These are phyloP conservation scores for Myrmophylax atrothorax DNA, from an alignment of 2,113 vertebrate species.

Conservation along the genomic window DNA sequence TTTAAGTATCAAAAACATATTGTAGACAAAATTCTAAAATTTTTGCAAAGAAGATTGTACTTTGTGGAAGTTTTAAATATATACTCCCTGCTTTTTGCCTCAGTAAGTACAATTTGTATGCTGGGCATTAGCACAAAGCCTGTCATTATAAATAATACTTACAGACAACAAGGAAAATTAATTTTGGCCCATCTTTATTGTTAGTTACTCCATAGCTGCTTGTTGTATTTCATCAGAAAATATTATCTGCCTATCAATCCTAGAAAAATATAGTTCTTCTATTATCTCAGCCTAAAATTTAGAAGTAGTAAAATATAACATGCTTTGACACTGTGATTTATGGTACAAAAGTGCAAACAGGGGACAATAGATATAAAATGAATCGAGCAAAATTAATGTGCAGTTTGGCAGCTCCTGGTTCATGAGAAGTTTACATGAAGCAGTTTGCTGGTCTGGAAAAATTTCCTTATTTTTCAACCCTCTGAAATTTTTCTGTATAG, in stretches of 20 bases:
- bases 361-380: background rate
- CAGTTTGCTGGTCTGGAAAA: background rate
- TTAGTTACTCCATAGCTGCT: background rate
- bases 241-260: background rate
- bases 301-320: slow-evolving; percentile 24
- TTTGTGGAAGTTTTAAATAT: background rate
- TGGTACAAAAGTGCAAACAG: background rate
- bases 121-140: background rate
- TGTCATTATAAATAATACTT: slow-evolving; percentile 16
- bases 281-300: slow-evolving; percentile 24
- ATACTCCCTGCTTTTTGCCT: background rate
- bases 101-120: background rate
- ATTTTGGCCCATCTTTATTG: background rate
- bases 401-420: background rate
- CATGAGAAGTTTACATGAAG: background rate
- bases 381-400: slow-evolving; percentile 20
- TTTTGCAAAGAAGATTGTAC: background rate
- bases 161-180: background rate
- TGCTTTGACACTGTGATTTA: slow-evolving; percentile 19
- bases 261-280: slow-evolving; percentile 21
- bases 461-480: background rate
- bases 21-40: background rate
- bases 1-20: background rate
- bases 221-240: slow-evolving; percentile 26
- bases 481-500: background rate